A percentile compares a stretch with the other conserved stretches of the same genome.
Evolutionary conservation across 2,797 vertebrate species (phyloP).

Genomic region (Lacerta bilineata): DNA sequence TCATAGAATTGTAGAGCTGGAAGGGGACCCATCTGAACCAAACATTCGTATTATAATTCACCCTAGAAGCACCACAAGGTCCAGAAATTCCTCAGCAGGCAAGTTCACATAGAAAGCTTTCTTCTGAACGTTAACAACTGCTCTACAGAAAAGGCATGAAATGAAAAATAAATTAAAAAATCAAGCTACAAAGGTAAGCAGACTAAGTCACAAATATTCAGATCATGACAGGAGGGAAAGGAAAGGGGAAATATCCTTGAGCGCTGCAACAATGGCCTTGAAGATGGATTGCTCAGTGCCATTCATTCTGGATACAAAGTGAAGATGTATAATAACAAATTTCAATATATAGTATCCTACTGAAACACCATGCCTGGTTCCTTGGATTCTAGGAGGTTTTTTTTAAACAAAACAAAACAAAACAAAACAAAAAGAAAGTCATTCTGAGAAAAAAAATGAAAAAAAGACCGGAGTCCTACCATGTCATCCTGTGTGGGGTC

Average conservation of each 20-base stretch:
- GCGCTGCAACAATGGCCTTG: not conserved
- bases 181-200: slow-evolving; percentile 17
- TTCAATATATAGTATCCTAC: not conserved
- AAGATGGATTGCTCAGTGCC: slow-evolving; percentile 7
- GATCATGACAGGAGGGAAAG: not conserved
- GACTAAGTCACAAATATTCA: slow-evolving; percentile 8
- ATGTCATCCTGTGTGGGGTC: slow-evolving; percentile 94
- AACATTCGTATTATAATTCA: not conserved
- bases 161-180: not conserved
- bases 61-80: not conserved
- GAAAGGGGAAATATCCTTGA: not conserved
- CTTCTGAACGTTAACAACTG: not conserved
- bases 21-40: not conserved
- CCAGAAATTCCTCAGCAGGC: not conserved
- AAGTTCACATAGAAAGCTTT: not conserved
- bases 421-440: not conserved
- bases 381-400: slow-evolving; percentile 5
- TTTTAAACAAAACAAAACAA: not conserved
- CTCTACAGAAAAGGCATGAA: not conserved
- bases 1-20: not conserved
- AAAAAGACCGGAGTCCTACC: slow-evolving; percentile 80
- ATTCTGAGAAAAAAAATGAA: not conserved
- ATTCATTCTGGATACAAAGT: slow-evolving; percentile 21
- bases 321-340: not conserved
- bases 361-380: not conserved